Conservation (phyloP, 2,888 invertebrate species). For the Prionchulus punctatus region DNA sequence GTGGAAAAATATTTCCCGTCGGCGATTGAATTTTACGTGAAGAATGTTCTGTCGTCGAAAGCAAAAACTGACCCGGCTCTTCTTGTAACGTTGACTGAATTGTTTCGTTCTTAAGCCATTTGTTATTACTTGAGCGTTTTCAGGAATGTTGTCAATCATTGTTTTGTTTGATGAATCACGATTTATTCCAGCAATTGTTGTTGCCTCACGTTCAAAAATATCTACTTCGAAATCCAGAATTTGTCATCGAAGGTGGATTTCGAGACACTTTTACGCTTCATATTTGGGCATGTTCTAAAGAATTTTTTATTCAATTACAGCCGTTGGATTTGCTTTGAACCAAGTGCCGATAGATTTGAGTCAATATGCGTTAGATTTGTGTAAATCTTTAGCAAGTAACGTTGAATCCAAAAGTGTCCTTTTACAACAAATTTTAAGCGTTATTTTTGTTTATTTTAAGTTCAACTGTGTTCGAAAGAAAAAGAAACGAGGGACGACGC, state of each 20-base stretch:
- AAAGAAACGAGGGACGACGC: neutral
- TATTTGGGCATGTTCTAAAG: neutral
- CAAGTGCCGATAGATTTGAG: neutral
- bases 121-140: neutral
- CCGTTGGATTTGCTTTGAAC: neutral
- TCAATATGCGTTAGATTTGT: neutral
- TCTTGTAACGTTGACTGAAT: neutral
- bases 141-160: neutral
- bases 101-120: neutral
- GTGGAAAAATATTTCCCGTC: neutral
- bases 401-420: neutral
- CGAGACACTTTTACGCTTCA: neutral
- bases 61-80: neutral
- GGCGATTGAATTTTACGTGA: neutral
- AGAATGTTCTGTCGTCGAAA: neutral
- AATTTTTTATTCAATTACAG: neutral
- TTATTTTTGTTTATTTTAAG: neutral
- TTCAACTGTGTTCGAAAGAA: neutral
- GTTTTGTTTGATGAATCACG: neutral
- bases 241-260: neutral
- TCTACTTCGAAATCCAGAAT: neutral
- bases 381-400: neutral
- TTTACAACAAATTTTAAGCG: neutral
- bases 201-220: neutral
- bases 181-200: neutral